These are phyloP conservation scores for Todiramphus saurophagus DNA, from an alignment of 2,113 vertebrate species.

Conservation along the genomic window DNA sequence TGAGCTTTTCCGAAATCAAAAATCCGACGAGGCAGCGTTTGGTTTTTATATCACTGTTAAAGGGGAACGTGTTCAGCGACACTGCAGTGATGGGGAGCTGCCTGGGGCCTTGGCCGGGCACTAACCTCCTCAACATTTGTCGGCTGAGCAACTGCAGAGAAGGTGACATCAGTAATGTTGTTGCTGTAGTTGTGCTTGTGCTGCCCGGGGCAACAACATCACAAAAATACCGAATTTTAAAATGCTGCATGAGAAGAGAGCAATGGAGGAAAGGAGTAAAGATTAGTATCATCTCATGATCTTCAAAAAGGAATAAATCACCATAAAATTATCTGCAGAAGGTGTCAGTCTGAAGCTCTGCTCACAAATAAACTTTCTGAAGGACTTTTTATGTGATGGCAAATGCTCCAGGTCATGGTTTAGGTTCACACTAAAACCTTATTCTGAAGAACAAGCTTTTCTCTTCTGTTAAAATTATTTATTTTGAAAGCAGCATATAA, in stretches of 20 bases:
- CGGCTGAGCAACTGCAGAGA: background rate
- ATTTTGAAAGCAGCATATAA: background rate
- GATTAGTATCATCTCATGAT: conserved; percentile 1
- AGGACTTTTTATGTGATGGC: background rate
- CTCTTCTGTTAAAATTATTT: background rate
- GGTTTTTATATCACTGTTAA: fast-evolving
- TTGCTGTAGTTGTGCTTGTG: background rate
- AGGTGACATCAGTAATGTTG: background rate
- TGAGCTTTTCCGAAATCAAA: background rate
- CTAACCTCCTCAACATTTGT: background rate
- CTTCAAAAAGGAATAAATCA: conserved; percentile 55
- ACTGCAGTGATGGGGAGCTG: background rate
- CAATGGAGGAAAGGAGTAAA: background rate
- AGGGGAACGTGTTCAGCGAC: background rate
- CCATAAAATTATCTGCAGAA: conserved; percentile 31
- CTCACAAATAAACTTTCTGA: background rate
- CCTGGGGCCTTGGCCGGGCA: background rate
- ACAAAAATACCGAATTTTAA: conserved; percentile 7
- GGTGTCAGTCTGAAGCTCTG: conserved; percentile 2
- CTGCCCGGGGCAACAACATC: background rate
- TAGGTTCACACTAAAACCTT: background rate
- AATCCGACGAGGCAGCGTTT: background rate
- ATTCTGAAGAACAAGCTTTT: background rate
- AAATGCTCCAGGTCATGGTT: background rate
- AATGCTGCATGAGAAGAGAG: background rate